A percentile compares a stretch with the other conserved stretches of the same genome.
These are phyloP conservation scores for Eptatretus burgeri DNA, from an alignment of 2,113 vertebrate species.

Conservation along the genomic window DNA sequence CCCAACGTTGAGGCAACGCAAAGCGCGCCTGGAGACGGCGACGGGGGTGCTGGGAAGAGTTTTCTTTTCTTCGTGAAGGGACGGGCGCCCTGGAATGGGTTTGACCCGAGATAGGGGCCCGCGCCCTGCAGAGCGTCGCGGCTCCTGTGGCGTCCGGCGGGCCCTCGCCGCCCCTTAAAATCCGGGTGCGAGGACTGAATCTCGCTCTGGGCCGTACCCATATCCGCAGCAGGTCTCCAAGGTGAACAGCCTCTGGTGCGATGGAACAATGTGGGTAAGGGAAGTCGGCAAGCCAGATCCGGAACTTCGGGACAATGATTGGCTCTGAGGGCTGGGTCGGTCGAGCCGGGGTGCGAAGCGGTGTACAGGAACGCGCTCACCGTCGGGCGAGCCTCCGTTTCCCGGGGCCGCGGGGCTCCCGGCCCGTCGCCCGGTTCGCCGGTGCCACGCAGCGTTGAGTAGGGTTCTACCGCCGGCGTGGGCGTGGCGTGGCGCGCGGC, in stretches of 20 bases:
- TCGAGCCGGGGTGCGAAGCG: neutral
- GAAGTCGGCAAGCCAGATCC: neutral
- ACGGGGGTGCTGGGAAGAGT: neutral
- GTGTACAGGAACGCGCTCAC: neutral
- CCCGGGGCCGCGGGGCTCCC: slow-evolving; percentile 3
- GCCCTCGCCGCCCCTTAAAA: neutral
- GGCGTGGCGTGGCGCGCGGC: neutral
- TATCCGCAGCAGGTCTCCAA: neutral
- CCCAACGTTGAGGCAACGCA: neutral
- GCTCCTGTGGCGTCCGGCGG: neutral
- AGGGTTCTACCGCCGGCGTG: neutral
- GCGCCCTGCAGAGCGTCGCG: neutral
- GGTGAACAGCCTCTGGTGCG: rapidly evolving
- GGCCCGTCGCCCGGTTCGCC: neutral
- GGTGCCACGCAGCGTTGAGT: neutral
- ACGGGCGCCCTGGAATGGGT: neutral
- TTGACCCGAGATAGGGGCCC: neutral
- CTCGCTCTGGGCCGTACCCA: slow-evolving; percentile 5
- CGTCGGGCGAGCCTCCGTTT: neutral
- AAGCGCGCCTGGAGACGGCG: neutral
- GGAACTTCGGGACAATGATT: slow-evolving; percentile 1
- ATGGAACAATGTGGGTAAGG: neutral
- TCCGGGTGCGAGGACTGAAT: neutral
- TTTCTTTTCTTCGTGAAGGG: slow-evolving; percentile 1
- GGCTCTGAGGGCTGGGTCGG: neutral